Conservation (phyloP, 2,888 invertebrate species). For the Rosalia funebris region DNA sequence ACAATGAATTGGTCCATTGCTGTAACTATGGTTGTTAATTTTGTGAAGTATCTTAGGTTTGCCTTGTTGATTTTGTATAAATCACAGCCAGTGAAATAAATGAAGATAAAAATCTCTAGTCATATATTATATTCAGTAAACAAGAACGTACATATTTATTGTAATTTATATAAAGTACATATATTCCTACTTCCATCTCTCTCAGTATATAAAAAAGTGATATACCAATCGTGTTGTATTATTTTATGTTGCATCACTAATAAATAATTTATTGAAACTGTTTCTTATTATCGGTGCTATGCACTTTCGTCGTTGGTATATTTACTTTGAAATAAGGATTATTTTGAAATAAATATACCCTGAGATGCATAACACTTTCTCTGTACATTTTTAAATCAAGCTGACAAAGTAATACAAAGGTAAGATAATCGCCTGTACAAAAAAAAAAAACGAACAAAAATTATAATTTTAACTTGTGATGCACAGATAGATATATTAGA, state of each 20-base stretch:
- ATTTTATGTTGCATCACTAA: constrained; percentile 47
- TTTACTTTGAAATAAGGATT: no score
- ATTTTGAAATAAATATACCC: no score
- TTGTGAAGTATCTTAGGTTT: constrained; percentile 32
- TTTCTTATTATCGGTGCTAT: not conserved
- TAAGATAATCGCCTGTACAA: no score
- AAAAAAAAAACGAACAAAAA: no score
- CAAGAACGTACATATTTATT: constrained; percentile 41
- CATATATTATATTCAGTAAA: constrained; percentile 40
- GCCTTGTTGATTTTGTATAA: constrained; percentile 41
- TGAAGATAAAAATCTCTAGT: constrained; percentile 42
- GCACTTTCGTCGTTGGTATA: no score
- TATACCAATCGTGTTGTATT: constrained; percentile 43
- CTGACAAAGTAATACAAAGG: no score
- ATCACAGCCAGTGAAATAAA: constrained; percentile 22
- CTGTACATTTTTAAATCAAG: no score
- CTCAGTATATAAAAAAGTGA: constrained; percentile 44
- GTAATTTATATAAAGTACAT: constrained; percentile 43
- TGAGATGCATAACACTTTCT: no score
- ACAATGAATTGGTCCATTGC: constrained; percentile 29
- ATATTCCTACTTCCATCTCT: constrained; percentile 44
- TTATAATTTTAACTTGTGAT: no score
- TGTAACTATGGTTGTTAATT: constrained; percentile 34
- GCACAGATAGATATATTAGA: no score
- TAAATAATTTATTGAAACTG: constrained; percentile 42